phyloP scores from a whole-genome alignment of 2,888 invertebrate genomes.

The Rhaphigaster nebulosa region DNA sequence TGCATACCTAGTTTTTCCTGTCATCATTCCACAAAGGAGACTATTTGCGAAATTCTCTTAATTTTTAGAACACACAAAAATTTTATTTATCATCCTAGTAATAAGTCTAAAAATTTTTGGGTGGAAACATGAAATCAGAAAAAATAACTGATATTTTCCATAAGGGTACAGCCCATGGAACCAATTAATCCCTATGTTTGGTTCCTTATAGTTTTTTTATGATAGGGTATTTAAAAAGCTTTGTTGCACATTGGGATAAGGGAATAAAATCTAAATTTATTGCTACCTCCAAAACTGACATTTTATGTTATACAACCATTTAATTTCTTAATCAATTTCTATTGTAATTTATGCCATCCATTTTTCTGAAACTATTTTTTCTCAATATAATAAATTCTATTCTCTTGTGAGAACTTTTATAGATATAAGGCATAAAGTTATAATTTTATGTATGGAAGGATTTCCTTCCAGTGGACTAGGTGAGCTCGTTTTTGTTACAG shows the following conservation, averaged over 20 bases:
- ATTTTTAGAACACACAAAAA: background rate
- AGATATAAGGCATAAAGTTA: conserved; percentile 58
- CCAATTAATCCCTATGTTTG: too few species aligned
- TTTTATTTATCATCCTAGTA: background rate
- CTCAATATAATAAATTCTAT: conserved; percentile 18
- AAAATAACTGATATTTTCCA: background rate
- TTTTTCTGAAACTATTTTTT: conserved; percentile 4
- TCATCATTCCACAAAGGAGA: background rate
- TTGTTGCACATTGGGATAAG: background rate
- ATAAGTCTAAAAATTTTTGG: background rate
- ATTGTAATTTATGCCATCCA: conserved; percentile 20
- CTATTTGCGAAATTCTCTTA: background rate
- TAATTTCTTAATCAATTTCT: background rate
- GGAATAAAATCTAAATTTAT: background rate
- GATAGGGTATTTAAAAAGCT: background rate
- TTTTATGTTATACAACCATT: conserved; percentile 38
- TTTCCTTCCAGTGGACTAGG: conserved; percentile 63
- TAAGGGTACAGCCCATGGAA: too few species aligned
- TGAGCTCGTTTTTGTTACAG: conserved; percentile 72
- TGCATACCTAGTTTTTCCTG: background rate
- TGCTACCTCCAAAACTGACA: background rate
- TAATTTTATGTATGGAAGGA: conserved; percentile 62
- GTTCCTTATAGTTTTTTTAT: too few species aligned
- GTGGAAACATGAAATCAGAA: background rate
- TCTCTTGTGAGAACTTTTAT: conserved; percentile 16